Conservation (phyloP, 1,140 invertebrate genomes). For the Chymomyza costata region DNA sequence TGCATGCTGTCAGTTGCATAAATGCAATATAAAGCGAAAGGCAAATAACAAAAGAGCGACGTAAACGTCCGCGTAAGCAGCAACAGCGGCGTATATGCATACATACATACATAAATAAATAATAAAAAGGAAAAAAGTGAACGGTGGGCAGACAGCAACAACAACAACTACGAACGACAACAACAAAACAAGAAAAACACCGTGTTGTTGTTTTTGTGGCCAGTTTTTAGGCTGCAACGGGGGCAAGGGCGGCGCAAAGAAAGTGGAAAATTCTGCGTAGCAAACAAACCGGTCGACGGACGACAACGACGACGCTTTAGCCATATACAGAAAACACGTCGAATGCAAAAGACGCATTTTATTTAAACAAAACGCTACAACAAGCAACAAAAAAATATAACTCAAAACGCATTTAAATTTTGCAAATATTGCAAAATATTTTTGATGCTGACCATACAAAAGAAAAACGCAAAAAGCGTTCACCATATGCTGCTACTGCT, state of each 20-base stretch:
- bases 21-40: slow-evolving; percentile 45
- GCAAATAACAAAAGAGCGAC: slow-evolving; percentile 24
- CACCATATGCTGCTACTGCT: slow-evolving; percentile 43
- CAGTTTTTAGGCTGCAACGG: no score
- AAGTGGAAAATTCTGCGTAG: slow-evolving; percentile 57
- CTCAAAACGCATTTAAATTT: slow-evolving; percentile 10
- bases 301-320: slow-evolving; percentile 17
- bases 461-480: slow-evolving; percentile 42
- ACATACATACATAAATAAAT: slow-evolving; percentile 29
- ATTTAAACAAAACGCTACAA: slow-evolving; percentile 9
- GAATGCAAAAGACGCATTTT: slow-evolving; percentile 55
- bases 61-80: slow-evolving; percentile 2
- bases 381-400: slow-evolving; percentile 9
- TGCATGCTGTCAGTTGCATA: slow-evolving; percentile 35
- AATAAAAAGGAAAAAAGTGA: slow-evolving; percentile 27
- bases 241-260: slow-evolving; percentile 26
- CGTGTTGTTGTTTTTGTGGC: no score
- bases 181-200: no score
- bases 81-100: background rate
- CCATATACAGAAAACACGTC: slow-evolving; percentile 44
- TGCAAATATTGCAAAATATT: slow-evolving; percentile 6
- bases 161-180: slow-evolving; percentile 28
- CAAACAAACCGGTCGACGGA: slow-evolving; percentile 64
- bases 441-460: slow-evolving; percentile 38
- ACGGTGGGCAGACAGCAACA: slow-evolving; percentile 3